phyloP scores from a whole-genome alignment of 2,888 invertebrate genomes.

The Diplolepis rosae region DNA sequence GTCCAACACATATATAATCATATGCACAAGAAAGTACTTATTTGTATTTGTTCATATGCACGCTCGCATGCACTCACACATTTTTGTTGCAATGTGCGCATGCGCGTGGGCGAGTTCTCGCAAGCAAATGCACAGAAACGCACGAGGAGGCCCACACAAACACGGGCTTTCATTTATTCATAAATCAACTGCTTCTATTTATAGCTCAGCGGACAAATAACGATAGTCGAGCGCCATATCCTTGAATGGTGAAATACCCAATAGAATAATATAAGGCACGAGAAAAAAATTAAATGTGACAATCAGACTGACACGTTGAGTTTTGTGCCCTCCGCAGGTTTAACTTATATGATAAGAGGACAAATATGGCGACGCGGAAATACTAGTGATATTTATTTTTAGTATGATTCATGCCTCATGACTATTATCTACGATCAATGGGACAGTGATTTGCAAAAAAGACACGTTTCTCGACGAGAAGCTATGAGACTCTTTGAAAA shows the following conservation, averaged over 20 bases:
- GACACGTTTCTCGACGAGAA: not conserved
- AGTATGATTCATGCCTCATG: conserved; percentile 25
- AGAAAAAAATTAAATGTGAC: conserved; percentile 15
- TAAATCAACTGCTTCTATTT: conserved; percentile 71
- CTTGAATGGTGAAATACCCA: conserved; percentile 64
- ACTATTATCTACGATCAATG: conserved; percentile 18
- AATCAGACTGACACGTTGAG: not conserved
- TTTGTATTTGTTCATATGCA: conserved; percentile 18
- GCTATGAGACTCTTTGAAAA: not conserved
- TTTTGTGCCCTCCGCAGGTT: not conserved
- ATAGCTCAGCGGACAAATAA: conserved; percentile 69
- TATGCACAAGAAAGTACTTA: conserved; percentile 20
- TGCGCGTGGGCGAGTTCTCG: conserved; percentile 29
- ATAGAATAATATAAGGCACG: conserved; percentile 43
- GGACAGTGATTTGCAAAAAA: conserved; percentile 4
- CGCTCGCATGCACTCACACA: not conserved
- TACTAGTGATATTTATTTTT: not conserved
- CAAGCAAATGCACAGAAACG: conserved; percentile 27
- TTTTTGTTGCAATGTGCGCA: conserved; percentile 10
- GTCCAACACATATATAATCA: not conserved
- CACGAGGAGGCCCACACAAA: conserved; percentile 41
- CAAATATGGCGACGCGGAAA: conserved; percentile 12
- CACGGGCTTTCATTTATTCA: conserved; percentile 69
- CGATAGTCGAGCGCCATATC: conserved; percentile 64
- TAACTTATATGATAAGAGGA: not conserved